Base-by-base conservation (phyloP, 2,797 vertebrate genomes). In the Limosa lapponica region DNA sequence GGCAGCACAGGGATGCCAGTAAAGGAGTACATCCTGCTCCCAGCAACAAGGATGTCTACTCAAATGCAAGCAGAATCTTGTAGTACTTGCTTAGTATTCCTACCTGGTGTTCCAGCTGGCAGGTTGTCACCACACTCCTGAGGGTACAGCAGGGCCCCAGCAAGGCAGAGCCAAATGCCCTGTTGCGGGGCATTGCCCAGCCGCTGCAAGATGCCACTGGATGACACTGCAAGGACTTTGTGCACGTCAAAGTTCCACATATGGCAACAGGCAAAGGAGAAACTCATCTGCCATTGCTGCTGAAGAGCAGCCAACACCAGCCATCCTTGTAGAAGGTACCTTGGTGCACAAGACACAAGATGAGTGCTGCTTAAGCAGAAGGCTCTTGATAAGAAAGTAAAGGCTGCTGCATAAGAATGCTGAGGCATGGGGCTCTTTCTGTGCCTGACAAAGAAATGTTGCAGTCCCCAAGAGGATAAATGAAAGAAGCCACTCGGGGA, bases 221-320 rank as follows among this genome's bases (percentile, higher is more conserved):
- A 22, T 46, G 44, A 20, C 27, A 52, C 51, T 52, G 27, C 2
- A 2, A 79, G 19, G 27, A 82, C 8, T 82, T 69, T 24, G 34
- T 8, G 16, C 1, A 1, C 0, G 5, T 13, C 8, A 34, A 64
- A 62, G 30, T 48, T 82, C 22, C n/a, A 43, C 1, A 0, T 34
- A 20, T 4, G 15, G 41, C 39, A 55, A 18, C 5, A 78, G 39
- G 61, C 13, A 25, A 30, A 46, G 66, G 14, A 70, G 8, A 25
- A 91, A 58, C 23, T 71, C 43, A 46, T 46, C 52, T 75, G 52
- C 8, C 13, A 2, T 19, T 48, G 18, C 55, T 86, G 23, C 20
- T 57, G 59, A 69, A 61, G 20, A 34, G 32, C 34, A 8, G 0
- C 5, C 66, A 79, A 16, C 4, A 5, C 16, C 51, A 90, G 24